phyloP scores from a whole-genome alignment of 1,140 invertebrate species.

The Pinna nobilis region DNA sequence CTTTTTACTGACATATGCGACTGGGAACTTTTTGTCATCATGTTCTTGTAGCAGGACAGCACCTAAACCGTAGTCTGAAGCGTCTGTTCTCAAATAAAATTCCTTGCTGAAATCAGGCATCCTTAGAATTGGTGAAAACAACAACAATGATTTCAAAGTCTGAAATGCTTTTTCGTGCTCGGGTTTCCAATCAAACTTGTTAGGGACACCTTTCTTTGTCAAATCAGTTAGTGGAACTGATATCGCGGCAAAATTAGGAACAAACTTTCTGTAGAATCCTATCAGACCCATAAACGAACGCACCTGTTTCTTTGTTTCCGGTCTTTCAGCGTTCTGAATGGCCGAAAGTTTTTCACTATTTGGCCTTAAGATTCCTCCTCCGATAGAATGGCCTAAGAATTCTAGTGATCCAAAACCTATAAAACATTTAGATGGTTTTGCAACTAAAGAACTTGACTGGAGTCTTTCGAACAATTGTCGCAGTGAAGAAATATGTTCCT shows the following conservation, averaged over 20 bases:
- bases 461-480: conserved; percentile 21
- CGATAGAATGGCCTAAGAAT: background rate
- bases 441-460: conserved; percentile 4
- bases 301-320: conserved; percentile 68
- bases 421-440: conserved; percentile 35
- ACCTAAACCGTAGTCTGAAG: conserved; percentile 4
- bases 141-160: background rate
- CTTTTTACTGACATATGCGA: conserved; percentile 13
- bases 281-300: conserved; percentile 39
- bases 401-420: background rate
- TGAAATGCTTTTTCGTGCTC: conserved; percentile 7
- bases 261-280: conserved; percentile 40
- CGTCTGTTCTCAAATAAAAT: conserved; percentile 7
- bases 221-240: conserved; percentile 22
- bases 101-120: background rate
- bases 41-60: conserved; percentile 7
- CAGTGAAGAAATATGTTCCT: conserved; percentile 6
- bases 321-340: conserved; percentile 61
- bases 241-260: conserved; percentile 51
- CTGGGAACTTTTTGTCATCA: background rate
- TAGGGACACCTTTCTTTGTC: conserved; percentile 10
- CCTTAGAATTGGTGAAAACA: background rate
- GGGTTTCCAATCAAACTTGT: background rate
- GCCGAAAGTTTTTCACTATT: conserved; percentile 64
- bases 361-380: background rate